Conservation (phyloP, 2,797 vertebrate species). For the Oreonectes daqikongensis region DNA sequence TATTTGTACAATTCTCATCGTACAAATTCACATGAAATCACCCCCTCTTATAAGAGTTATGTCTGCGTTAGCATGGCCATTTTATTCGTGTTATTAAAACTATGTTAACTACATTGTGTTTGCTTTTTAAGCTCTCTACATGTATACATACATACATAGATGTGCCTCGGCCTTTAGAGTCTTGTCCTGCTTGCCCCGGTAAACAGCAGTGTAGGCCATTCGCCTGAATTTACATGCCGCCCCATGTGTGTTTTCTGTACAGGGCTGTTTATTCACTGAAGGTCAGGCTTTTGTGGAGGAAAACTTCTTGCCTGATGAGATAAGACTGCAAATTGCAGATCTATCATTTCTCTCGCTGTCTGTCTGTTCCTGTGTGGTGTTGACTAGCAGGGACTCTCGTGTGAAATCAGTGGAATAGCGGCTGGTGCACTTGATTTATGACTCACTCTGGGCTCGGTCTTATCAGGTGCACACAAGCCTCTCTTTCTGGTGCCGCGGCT, state of each 20-base stretch:
- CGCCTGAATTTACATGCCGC: constrained; percentile 63
- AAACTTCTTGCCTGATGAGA: constrained; percentile 89
- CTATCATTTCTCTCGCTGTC: constrained; percentile 43
- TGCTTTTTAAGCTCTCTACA: too few species aligned
- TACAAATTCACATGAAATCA: too few species aligned
- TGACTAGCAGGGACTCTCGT: constrained; percentile 67
- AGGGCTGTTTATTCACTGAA: constrained; percentile 83
- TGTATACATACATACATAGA: too few species aligned
- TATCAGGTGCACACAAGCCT: constrained; percentile 93
- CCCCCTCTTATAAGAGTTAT: too few species aligned
- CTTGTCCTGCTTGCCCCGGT: constrained; percentile 7
- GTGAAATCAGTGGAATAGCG: constrained; percentile 85
- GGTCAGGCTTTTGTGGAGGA: constrained; percentile 87
- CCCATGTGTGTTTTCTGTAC: constrained; percentile 59
- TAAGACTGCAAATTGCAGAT: constrained; percentile 89
- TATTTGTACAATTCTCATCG: too few species aligned
- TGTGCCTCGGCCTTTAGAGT: too few species aligned
- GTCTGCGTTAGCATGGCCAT: too few species aligned
- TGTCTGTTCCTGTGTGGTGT: constrained; percentile 59
- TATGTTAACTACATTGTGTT: too few species aligned
- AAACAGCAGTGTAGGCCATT: constrained; percentile 23
- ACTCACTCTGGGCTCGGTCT: constrained; percentile 88
- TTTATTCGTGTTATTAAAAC: too few species aligned
- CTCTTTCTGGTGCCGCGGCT: constrained; percentile 85
- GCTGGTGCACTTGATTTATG: constrained; percentile 89